A percentile compares a stretch with the other conserved stretches of the same genome.
phyloP scores from a whole-genome alignment of 2,888 invertebrate genomes.

The Spodoptera littoralis region DNA sequence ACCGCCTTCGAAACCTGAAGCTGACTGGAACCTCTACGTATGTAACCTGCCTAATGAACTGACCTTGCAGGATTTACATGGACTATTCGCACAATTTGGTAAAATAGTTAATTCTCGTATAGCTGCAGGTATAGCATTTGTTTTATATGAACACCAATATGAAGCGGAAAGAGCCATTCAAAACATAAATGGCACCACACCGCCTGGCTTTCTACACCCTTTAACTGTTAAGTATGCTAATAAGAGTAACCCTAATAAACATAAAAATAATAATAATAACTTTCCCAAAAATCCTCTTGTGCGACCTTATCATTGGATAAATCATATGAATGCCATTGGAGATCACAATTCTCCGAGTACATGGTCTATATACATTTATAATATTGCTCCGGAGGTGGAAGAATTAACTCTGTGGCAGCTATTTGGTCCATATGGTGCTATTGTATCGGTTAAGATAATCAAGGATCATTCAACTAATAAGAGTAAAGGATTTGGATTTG shows the following conservation, averaged over 20 bases:
- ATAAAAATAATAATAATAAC: constrained; percentile 86
- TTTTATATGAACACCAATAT: constrained; percentile 86
- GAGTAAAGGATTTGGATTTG: constrained; percentile 88
- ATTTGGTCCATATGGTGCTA: constrained; percentile 89
- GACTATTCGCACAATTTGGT: constrained; percentile 88
- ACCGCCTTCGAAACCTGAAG: constrained; percentile 87
- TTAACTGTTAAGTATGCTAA: constrained; percentile 89
- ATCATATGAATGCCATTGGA: constrained; percentile 85
- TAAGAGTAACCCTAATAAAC: constrained; percentile 87
- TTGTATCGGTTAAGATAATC: constrained; percentile 88
- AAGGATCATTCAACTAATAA: constrained; percentile 88
- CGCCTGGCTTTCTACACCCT: constrained; percentile 87
- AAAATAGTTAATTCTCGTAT: constrained; percentile 89
- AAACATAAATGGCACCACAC: constrained; percentile 84
- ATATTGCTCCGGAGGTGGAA: constrained; percentile 87
- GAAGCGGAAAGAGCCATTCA: constrained; percentile 87
- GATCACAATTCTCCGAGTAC: constrained; percentile 86
- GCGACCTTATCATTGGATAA: constrained; percentile 87
- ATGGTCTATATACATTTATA: constrained; percentile 88
- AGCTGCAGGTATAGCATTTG: constrained; percentile 88
- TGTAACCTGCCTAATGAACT: constrained; percentile 89
- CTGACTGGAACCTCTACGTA: constrained; percentile 88
- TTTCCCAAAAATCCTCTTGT: constrained; percentile 83
- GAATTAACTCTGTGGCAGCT: constrained; percentile 87
- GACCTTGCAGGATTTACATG: constrained; percentile 88